Conservation (phyloP, 1,140 invertebrate species). For the Eriosoma lanigerum region DNA sequence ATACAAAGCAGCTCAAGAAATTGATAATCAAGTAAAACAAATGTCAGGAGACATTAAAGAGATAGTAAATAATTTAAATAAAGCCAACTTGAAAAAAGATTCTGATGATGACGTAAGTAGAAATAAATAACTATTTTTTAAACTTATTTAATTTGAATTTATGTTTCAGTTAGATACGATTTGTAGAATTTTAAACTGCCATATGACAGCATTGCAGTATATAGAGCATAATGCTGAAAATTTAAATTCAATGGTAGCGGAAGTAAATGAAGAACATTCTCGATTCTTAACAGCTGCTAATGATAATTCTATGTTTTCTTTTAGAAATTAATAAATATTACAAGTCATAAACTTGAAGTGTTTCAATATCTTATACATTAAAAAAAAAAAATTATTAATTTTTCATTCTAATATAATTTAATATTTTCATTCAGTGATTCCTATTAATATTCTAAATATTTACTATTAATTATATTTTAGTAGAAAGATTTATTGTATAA, state of each 20-base stretch:
- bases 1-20: conserved; percentile 82
- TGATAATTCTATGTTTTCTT: conserved; percentile 28
- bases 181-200: conserved; percentile 89
- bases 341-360: too few species aligned
- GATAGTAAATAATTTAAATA: conserved; percentile 91
- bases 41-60: conserved; percentile 95
- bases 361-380: too few species aligned
- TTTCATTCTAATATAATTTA: too few species aligned
- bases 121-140: not conserved
- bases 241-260: conserved; percentile 71
- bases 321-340: conserved; percentile 27
- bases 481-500: too few species aligned
- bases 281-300: conserved; percentile 61
- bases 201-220: conserved; percentile 95
- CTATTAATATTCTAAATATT: too few species aligned
- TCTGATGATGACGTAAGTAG: conserved; percentile 65
- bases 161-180: conserved; percentile 78
- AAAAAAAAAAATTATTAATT: too few species aligned
- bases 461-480: too few species aligned
- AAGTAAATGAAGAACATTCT: conserved; percentile 82
- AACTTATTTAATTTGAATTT: not conserved
- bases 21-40: conserved; percentile 88
- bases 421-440: too few species aligned
- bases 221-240: conserved; percentile 72
- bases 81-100: conserved; percentile 80